Percentiles rank a stretch among this genome's conserved stretches.
These are phyloP conservation scores for Spodoptera litura DNA, from an alignment of 1,140 invertebrate species.

Conservation along the genomic window DNA sequence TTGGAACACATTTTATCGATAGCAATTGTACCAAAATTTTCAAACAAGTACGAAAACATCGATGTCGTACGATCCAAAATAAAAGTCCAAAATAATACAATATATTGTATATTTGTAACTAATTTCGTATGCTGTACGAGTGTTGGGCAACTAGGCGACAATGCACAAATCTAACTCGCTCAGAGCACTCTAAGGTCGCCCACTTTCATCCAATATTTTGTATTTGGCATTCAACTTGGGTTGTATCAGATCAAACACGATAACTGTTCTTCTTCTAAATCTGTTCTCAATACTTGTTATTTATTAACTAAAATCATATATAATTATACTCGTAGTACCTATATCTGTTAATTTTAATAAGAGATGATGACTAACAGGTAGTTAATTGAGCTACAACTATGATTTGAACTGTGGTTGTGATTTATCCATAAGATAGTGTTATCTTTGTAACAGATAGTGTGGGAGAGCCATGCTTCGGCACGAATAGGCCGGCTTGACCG, in stretches of 20 bases:
- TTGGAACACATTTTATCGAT: neutral
- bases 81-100: neutral
- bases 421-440: too few species aligned
- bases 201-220: conserved; percentile 54
- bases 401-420: too few species aligned
- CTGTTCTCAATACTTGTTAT: too few species aligned
- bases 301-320: too few species aligned
- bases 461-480: too few species aligned
- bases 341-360: too few species aligned
- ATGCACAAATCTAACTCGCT: conserved; percentile 43
- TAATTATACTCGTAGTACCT: too few species aligned
- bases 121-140: conserved; percentile 33
- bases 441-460: too few species aligned
- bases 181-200: conserved; percentile 55
- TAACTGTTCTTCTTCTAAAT: neutral
- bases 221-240: conserved; percentile 11
- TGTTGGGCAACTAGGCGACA: conserved; percentile 26
- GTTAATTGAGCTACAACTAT: too few species aligned
- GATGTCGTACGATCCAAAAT: too few species aligned
- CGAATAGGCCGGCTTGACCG: too few species aligned
- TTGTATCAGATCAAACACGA: neutral
- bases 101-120: conserved; percentile 1
- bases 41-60: neutral
- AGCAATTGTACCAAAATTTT: neutral
- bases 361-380: too few species aligned